Base-by-base conservation (phyloP, 1,140 invertebrate genomes). In the Mycetomoellerius zeteki region DNA sequence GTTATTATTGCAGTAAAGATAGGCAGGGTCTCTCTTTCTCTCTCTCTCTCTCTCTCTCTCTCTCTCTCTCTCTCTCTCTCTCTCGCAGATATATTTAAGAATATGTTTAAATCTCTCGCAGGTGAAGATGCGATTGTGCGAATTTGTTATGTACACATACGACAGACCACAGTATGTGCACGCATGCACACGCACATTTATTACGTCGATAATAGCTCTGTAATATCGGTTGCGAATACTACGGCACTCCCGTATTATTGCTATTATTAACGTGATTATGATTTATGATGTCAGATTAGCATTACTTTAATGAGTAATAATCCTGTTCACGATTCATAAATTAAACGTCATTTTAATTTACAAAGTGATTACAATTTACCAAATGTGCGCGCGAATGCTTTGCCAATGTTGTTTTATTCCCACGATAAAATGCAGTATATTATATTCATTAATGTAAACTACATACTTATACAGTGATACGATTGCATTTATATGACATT, bases 261-360 rank as follows among this genome's bases (percentile, higher is more conserved):
- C 60, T 87, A 88, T 90, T 91, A 91, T 92, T 91, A 91, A 91
- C 77, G 56, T 47, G 86, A 75, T 89, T 84, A 71, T 91, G 87
- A 92, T 92, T 92, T 91, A 91, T 82, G 47, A 47, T 62, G 16
- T 24, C 30, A 19, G 56, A 73, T 80, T 64, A 65, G 64, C 37
- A 60, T 86, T 86, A 86, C 64, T 37, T 24, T 50, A 65, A 65
- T 56, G 33, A 65, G 60, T 67, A 65, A 77, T 86, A 77, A 78
- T 54, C 60, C 19, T 37, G 37, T 69, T 6, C 64, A 24, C 14
- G 50, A 21, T 19, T 81, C 80, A 71, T 64, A 54, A 82, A 73
- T 86, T 64, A 56, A 24, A 16, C 8, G 60, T 21, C 37, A 3
- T 19, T 24, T 50, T 65, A 56, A 82, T 82, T 82, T 86, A 30